These are phyloP conservation scores for Allygus modestus DNA, from an alignment of 2,888 invertebrate species.

Conservation along the genomic window DNA sequence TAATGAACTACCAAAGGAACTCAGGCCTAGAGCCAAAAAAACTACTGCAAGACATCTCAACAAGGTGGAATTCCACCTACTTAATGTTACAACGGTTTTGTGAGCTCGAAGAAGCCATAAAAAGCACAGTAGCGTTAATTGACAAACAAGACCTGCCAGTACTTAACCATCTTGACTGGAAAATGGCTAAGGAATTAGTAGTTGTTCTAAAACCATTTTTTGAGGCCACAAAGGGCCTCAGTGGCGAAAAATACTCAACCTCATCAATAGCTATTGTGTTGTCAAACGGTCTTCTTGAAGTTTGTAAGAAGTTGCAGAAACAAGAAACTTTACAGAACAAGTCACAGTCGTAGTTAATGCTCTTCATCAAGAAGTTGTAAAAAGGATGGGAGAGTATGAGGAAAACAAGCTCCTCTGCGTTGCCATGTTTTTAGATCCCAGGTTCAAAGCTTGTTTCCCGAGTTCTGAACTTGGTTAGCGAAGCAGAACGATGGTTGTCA, in stretches of 20 bases:
- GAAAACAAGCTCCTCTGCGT: neutral
- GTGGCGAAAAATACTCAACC: neutral
- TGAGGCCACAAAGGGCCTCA: neutral
- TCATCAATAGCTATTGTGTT: neutral
- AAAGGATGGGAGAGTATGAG: neutral
- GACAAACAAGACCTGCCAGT: neutral
- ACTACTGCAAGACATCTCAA: neutral
- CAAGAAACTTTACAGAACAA: no score
- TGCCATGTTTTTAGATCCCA: neutral
- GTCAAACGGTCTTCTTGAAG: neutral
- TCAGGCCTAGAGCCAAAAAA: neutral
- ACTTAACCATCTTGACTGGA: neutral
- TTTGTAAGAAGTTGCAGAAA: neutral
- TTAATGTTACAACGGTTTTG: neutral
- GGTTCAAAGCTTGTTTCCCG: neutral
- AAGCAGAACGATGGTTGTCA: neutral
- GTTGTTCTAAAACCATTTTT: neutral
- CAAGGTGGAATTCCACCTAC: slow-evolving; percentile 25
- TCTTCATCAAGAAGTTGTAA: neutral
- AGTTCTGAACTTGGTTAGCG: neutral
- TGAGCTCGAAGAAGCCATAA: slow-evolving; percentile 10
- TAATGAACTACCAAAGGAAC: neutral
- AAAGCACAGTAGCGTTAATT: neutral
- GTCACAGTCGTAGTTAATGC: neutral
- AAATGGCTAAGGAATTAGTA: neutral